Evolutionary conservation across 2,113 vertebrate species (phyloP).

Genomic region (Xenopus borealis): DNA sequence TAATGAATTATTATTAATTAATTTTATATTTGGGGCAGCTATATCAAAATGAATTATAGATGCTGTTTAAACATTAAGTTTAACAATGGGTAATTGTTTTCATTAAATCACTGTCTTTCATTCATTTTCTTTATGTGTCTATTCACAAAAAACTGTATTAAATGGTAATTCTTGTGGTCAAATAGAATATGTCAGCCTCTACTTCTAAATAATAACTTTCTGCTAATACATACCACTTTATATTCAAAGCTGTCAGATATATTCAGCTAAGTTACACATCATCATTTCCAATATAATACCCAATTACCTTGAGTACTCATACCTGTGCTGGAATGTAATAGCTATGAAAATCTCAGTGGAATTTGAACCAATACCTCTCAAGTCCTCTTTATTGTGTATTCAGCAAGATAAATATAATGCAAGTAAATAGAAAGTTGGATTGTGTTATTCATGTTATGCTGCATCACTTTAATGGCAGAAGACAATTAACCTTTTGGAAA

Average conservation of each 20-base stretch:
- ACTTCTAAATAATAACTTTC: slow-evolving; percentile 30
- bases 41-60: background rate
- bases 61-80: background rate
- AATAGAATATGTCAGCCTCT: slow-evolving; percentile 27
- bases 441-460: slow-evolving; percentile 14
- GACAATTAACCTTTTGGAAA: slow-evolving; percentile 30
- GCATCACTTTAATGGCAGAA: slow-evolving; percentile 7
- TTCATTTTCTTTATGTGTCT: slow-evolving; percentile 19
- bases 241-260: slow-evolving; percentile 34
- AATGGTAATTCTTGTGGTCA: slow-evolving; percentile 25
- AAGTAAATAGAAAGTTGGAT: slow-evolving; percentile 7
- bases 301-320: slow-evolving; percentile 30
- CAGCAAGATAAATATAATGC: slow-evolving; percentile 26
- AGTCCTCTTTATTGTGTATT: slow-evolving; percentile 20
- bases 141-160: slow-evolving; percentile 14
- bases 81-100: background rate
- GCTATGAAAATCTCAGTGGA: slow-evolving; percentile 11
- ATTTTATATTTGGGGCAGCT: too few species aligned
- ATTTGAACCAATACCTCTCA: slow-evolving; percentile 26
- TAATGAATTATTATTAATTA: too few species aligned
- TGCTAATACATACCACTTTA: slow-evolving; percentile 27
- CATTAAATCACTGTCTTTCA: slow-evolving; percentile 12
- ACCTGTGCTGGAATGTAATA: slow-evolving; percentile 19
- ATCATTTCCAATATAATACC: slow-evolving; percentile 31
- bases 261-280: slow-evolving; percentile 30